Percentiles rank a stretch among this genome's conserved stretches.
These are phyloP conservation scores for Phalangium opilio DNA, from an alignment of 2,888 invertebrate species.

Conservation along the genomic window DNA sequence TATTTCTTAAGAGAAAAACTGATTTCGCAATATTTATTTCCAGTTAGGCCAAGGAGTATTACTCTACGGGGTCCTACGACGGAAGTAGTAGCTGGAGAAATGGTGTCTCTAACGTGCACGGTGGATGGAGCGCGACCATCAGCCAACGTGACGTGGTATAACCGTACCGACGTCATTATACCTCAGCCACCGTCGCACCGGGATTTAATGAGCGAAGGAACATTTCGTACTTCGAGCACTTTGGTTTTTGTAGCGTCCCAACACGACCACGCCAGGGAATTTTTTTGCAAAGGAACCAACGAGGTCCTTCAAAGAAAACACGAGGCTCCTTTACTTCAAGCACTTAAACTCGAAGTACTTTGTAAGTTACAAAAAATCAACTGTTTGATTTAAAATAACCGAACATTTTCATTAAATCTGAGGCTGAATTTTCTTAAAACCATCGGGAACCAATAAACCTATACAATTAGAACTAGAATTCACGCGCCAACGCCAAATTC, in stretches of 20 bases:
- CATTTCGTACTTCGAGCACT: constrained; percentile 20
- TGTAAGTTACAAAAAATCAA: no score
- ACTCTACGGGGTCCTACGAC: constrained; percentile 56
- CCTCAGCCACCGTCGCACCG: constrained; percentile 15
- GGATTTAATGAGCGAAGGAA: constrained; percentile 21
- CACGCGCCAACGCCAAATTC: no score
- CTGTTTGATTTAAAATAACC: no score
- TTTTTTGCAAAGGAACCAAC: constrained; percentile 40
- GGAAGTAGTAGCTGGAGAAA: constrained; percentile 62
- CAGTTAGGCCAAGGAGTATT: constrained; percentile 68
- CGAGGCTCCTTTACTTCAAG: constrained; percentile 56
- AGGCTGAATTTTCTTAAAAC: no score
- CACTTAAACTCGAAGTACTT: constrained; percentile 58
- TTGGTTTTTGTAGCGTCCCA: constrained; percentile 21
- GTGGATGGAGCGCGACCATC: constrained; percentile 68
- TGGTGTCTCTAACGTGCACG: constrained; percentile 58
- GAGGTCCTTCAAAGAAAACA: constrained; percentile 54
- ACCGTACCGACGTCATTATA: constrained; percentile 29
- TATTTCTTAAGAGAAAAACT: no score
- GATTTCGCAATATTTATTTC: no score
- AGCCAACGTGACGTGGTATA: constrained; percentile 70
- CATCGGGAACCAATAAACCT: no score
- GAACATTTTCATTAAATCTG: no score
- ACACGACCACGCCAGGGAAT: constrained; percentile 21
- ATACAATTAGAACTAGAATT: no score